Evolutionary conservation across 2,888 invertebrate species (phyloP), one percentile per base, ranked within the genome.

Genomic region (Mimumesa dahlbomi): DNA sequence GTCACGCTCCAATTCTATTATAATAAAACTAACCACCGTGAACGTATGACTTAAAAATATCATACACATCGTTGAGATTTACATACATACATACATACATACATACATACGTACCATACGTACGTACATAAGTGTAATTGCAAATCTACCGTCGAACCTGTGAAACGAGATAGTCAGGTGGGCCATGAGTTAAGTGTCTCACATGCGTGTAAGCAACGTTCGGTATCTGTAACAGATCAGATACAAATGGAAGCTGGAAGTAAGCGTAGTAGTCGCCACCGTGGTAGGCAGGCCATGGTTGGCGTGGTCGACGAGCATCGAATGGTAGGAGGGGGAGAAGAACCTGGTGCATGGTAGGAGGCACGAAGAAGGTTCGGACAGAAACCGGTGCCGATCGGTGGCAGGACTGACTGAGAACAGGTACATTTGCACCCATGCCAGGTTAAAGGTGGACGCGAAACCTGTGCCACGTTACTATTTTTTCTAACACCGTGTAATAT

Each of bases 151-250:
- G 7, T 25, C 31, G 49, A 13, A 21, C 29, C 36, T 5, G 22
- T 25, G 67, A 56, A 52, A 66, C 45, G 43, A 58, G 61, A 62
- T 54, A 52, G 71, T 46, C 34, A 45, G 59, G 49, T 66, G 57
- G 57, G 42, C 53, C 61, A 29, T 53, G 56, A 64, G 64, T 70
- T 56, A 61, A 72, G 42, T 46, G 64, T 67, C 66, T 64, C 43
- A 11, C 46, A 45, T 49, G 63, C 64, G 72, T 78, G 76, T 72
- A 75, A 77, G 58, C 70, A 42, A 54, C 59, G 52, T 69, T 73
- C 69, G 67, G 66, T 82, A 82, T 82, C 82, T 76, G 74, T 75
- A 77, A 82, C 75, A 80, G 75, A 83, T 83, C 81, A 59, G 78
- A 67, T 78, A 81, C 81, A 82, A 83, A 83, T 82, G 79, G 78